Evolutionary conservation across 2,113 vertebrate genomes (phyloP).

Genomic region (Myotis yumanensis): DNA sequence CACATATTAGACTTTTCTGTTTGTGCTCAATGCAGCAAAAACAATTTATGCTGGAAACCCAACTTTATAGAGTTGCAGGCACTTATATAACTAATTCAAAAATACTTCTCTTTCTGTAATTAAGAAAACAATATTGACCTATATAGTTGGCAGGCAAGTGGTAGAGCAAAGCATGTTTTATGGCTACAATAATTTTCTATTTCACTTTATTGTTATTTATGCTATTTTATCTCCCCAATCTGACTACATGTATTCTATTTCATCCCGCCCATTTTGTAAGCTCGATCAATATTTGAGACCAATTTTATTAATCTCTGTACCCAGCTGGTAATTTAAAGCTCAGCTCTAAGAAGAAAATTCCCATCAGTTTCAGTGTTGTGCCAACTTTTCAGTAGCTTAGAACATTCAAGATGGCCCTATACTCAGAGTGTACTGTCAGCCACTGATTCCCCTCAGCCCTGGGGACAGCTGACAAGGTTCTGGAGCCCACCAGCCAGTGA

Average conservation of each 20-base stretch:
- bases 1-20: constrained; percentile 49
- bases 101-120: constrained; percentile 67
- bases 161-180: constrained; percentile 3
- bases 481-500: background rate
- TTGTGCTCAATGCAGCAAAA: constrained; percentile 54
- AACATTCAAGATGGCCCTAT: background rate
- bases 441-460: background rate
- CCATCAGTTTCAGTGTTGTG: background rate
- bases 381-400: background rate
- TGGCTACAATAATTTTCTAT: background rate
- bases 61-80: constrained; percentile 50
- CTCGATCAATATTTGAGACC: background rate
- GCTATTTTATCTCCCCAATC: background rate
- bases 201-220: background rate
- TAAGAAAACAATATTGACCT: constrained; percentile 72
- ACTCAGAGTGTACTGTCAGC: background rate
- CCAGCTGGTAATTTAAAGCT: background rate
- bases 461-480: background rate
- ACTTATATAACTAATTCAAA: constrained; percentile 54
- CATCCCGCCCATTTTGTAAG: background rate
- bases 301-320: background rate
- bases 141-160: constrained; percentile 53
- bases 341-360: background rate
- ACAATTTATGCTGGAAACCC: constrained; percentile 66
- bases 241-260: background rate